These are phyloP conservation scores for Typhlichthys subterraneus DNA, from an alignment of 2,797 vertebrate genomes.

Conservation along the genomic window DNA sequence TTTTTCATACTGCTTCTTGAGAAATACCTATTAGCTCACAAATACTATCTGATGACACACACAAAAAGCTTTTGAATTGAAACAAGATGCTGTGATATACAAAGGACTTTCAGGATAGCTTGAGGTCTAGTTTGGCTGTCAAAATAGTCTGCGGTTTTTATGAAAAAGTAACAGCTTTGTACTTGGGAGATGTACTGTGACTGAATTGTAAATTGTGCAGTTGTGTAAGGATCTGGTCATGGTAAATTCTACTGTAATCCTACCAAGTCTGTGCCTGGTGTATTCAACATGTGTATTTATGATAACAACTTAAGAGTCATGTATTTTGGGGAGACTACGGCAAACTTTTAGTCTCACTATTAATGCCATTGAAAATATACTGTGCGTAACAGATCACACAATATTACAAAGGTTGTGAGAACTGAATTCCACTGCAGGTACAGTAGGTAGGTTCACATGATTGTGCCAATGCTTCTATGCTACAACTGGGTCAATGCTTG, in stretches of 20 bases:
- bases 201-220: background rate
- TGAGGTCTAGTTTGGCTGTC: background rate
- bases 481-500: constrained; percentile 17
- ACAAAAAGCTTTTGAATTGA: too few species aligned
- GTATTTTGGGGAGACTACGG: background rate
- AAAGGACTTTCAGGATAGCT: too few species aligned
- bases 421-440: background rate
- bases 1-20: too few species aligned
- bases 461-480: constrained; percentile 9
- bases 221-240: background rate
- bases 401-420: background rate
- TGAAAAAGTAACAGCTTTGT: background rate
- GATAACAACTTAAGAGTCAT: too few species aligned
- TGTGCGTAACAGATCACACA: background rate
- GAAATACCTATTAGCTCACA: too few species aligned
- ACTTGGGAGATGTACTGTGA: background rate
- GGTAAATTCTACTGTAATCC: background rate
- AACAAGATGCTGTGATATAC: too few species aligned
- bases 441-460: background rate
- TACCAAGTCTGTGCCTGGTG: background rate
- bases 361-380: background rate
- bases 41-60: too few species aligned
- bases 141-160: background rate
- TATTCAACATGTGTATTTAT: background rate
- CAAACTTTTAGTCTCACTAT: background rate